A percentile compares a stretch with the other conserved stretches of the same genome.
These are phyloP conservation scores for Nylanderia fulva DNA, from an alignment of 1,140 invertebrate species.

Conservation along the genomic window DNA sequence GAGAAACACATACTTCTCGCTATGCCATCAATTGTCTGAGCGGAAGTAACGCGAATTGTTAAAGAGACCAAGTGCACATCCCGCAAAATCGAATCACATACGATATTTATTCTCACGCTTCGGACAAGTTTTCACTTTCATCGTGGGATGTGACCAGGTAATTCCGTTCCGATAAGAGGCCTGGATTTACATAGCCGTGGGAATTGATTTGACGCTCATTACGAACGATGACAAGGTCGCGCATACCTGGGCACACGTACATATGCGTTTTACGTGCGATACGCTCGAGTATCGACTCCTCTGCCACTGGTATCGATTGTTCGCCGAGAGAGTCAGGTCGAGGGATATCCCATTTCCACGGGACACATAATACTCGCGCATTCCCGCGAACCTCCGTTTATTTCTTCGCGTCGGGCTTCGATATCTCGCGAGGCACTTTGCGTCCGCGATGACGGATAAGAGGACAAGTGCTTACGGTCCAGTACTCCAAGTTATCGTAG, in stretches of 20 bases:
- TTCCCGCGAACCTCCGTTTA: conserved; percentile 72
- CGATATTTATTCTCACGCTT: conserved; percentile 22
- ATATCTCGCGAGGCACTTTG: conserved; percentile 45
- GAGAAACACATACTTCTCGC: neutral
- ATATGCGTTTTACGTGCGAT: conserved; percentile 60
- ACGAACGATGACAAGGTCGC: conserved; percentile 64
- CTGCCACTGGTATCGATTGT: conserved; percentile 82
- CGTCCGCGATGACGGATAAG: conserved; percentile 34
- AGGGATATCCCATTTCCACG: conserved; percentile 82
- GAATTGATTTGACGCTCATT: conserved; percentile 73
- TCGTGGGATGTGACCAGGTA: conserved; percentile 41
- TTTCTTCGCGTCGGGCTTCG: conserved; percentile 57
- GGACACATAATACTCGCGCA: conserved; percentile 81
- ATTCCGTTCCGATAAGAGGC: conserved; percentile 59
- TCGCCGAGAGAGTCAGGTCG: conserved; percentile 80
- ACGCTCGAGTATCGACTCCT: conserved; percentile 73
- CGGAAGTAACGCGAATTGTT: conserved; percentile 25
- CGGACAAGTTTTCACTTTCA: conserved; percentile 55
- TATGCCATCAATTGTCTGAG: neutral
- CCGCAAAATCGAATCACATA: neutral
- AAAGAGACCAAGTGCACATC: conserved; percentile 27
- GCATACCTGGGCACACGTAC: conserved; percentile 34
- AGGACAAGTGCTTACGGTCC: neutral
- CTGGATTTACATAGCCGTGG: conserved; percentile 68
- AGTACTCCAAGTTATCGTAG: neutral